Evolutionary conservation across 1,140 invertebrate genomes (phyloP).

Genomic region (Babylonia areolata): DNA sequence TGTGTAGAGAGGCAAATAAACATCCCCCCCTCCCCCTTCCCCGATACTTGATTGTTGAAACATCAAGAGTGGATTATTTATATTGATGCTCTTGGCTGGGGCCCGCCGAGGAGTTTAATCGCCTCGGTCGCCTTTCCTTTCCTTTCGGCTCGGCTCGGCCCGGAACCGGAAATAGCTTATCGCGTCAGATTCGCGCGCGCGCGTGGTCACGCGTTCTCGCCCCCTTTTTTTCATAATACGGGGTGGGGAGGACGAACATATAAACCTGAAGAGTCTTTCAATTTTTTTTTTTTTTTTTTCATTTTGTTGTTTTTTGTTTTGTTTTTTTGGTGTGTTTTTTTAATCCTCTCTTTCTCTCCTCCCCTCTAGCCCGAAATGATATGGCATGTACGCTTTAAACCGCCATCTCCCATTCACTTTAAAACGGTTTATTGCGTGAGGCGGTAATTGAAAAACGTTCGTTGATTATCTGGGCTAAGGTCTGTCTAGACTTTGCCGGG

Average conservation of each 20-base stretch:
- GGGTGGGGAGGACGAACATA: not conserved
- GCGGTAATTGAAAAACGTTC: too few species aligned
- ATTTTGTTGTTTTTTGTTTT: not conserved
- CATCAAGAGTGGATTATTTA: not conserved
- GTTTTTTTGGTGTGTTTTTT: too few species aligned
- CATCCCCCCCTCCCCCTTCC: too few species aligned
- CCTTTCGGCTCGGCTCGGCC: not conserved
- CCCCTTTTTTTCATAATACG: too few species aligned
- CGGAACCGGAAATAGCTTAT: conserved; percentile 13
- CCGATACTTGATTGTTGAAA: too few species aligned
- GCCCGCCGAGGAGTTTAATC: not conserved
- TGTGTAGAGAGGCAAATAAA: conserved; percentile 10
- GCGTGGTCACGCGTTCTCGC: not conserved
- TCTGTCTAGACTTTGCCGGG: too few species aligned
- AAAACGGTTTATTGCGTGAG: too few species aligned
- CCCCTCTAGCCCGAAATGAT: too few species aligned
- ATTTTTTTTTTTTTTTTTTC: not conserved
- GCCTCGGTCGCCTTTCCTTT: not conserved
- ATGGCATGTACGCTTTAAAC: too few species aligned
- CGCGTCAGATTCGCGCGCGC: not conserved
- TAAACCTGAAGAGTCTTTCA: not conserved
- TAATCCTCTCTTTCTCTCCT: too few species aligned
- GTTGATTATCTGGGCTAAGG: too few species aligned
- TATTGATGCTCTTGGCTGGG: not conserved
- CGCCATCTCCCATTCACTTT: too few species aligned